Evolutionary conservation across 2,888 invertebrate species (phyloP), one percentile per base, ranked within the genome.

Genomic region (Disparrhopalites patrizii): DNA sequence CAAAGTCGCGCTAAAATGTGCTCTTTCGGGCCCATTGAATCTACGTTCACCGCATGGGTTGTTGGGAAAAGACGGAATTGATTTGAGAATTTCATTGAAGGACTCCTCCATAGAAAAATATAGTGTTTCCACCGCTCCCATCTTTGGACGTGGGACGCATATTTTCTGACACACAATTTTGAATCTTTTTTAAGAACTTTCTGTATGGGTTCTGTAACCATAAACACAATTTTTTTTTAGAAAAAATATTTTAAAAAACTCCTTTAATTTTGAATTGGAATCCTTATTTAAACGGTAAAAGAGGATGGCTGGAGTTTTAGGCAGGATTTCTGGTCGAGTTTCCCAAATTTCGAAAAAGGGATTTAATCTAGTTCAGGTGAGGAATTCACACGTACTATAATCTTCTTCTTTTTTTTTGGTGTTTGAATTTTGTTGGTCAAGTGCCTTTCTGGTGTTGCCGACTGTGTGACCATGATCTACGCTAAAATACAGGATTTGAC

Each of bases 231-330:
- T n/a, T n/a, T n/a, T n/a, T n/a, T n/a, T n/a, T n/a, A n/a, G n/a
- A n/a, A n/a, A n/a, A n/a, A n/a, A n/a, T n/a, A n/a, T n/a, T n/a
- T n/a, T n/a, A n/a, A n/a, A n/a, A n/a, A n/a, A n/a, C n/a, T n/a
- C n/a, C n/a, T n/a, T n/a, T n/a, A n/a, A n/a, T n/a, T 47, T 20
- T 47, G 47, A 47, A 20, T 47, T 23, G 36, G 27, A 3, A 40
- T 36, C 15, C 23, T 43, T 58, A 47, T 61, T 23, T 30, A 33
- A 27, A 62, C n/a, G n/a, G n/a, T n/a, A 18, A 47, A 18, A 7
- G 13, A 66, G 10, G 31, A 68, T 73, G 73, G 71, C 71, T 67
- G 73, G 73, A 27, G 71, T 73, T 56, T 52, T 73, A 27, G 70
- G 71, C 38, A 68, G 73, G 51, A 55, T 73, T 65, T 69, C 71